These are phyloP conservation scores for Biston betularia DNA, from an alignment of 2,888 invertebrate genomes.

Conservation along the genomic window DNA sequence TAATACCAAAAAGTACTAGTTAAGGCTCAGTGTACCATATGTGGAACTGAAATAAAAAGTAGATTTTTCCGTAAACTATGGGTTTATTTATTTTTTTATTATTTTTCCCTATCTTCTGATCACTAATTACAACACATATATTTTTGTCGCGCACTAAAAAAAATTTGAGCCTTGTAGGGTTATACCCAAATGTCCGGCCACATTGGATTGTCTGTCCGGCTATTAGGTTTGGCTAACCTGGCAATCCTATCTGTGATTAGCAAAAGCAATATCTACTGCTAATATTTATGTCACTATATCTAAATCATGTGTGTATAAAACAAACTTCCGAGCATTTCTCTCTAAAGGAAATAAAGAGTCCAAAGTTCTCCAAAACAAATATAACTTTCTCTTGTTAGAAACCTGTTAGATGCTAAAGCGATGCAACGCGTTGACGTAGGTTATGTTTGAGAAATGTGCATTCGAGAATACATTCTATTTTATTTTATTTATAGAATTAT, in stretches of 20 bases:
- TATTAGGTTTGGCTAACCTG: too few relatives aligned
- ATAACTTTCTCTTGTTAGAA: constrained; percentile 43
- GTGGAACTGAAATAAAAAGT: too few relatives aligned
- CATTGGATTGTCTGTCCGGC: too few relatives aligned
- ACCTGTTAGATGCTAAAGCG: constrained; percentile 35
- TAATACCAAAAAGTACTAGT: too few relatives aligned
- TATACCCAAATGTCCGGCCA: too few relatives aligned
- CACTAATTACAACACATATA: too few relatives aligned
- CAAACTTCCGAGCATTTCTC: constrained; percentile 17
- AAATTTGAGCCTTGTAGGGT: too few relatives aligned
- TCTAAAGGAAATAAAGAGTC: constrained; percentile 40
- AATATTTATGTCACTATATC: neutral
- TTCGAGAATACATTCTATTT: neutral
- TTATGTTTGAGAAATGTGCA: constrained; percentile 27
- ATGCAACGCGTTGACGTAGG: constrained; percentile 37
- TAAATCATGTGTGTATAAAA: neutral
- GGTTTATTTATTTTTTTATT: too few relatives aligned
- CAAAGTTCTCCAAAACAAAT: constrained; percentile 31
- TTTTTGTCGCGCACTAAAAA: too few relatives aligned
- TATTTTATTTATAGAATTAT: neutral
- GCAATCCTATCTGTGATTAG: neutral
- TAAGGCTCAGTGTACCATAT: too few relatives aligned
- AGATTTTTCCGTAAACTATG: too few relatives aligned
- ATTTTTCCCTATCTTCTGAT: too few relatives aligned
- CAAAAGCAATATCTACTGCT: neutral